Conservation (phyloP, 2,888 invertebrate genomes). For the Pediacus dermestoides region DNA sequence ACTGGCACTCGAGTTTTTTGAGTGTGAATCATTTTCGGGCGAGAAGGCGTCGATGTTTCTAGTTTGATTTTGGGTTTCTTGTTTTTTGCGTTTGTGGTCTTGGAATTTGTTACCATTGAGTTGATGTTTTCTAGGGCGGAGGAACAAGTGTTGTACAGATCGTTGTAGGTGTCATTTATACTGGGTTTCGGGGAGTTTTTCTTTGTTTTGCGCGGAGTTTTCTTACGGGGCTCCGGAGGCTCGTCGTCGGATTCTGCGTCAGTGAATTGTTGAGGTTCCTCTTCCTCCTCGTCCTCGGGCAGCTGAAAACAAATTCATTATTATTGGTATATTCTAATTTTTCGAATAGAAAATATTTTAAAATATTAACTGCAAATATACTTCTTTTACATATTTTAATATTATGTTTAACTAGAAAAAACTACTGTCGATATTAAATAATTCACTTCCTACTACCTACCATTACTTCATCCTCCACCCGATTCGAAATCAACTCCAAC, state of each 20-base stretch:
- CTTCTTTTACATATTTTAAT: no score
- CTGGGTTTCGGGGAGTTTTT: constrained; percentile 43
- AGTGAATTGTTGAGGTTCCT: constrained; percentile 32
- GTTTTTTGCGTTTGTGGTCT: constrained; percentile 28
- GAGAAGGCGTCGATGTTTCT: constrained; percentile 45
- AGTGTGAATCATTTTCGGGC: constrained; percentile 77
- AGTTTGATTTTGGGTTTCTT: constrained; percentile 43
- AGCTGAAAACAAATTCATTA: no score
- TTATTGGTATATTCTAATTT: no score
- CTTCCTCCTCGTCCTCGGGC: constrained; percentile 38
- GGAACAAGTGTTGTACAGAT: constrained; percentile 51
- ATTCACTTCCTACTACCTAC: constrained; percentile 26
- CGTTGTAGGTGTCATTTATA: constrained; percentile 46
- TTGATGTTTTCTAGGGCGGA: constrained; percentile 52
- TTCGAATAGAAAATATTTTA: no score
- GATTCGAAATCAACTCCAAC: constrained; percentile 48
- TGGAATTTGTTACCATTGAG: constrained; percentile 50
- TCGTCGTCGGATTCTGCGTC: constrained; percentile 38
- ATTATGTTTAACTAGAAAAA: constrained; percentile 7
- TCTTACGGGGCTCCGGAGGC: constrained; percentile 35
- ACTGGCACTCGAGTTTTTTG: constrained; percentile 59
- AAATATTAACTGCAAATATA: no score
- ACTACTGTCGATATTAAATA: neutral
- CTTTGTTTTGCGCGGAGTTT: constrained; percentile 41
- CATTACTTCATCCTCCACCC: constrained; percentile 25